Evolutionary conservation across 2,113 vertebrate species (phyloP), one percentile per base, ranked within the genome.

Genomic region (Girardinichthys multiradiatus): DNA sequence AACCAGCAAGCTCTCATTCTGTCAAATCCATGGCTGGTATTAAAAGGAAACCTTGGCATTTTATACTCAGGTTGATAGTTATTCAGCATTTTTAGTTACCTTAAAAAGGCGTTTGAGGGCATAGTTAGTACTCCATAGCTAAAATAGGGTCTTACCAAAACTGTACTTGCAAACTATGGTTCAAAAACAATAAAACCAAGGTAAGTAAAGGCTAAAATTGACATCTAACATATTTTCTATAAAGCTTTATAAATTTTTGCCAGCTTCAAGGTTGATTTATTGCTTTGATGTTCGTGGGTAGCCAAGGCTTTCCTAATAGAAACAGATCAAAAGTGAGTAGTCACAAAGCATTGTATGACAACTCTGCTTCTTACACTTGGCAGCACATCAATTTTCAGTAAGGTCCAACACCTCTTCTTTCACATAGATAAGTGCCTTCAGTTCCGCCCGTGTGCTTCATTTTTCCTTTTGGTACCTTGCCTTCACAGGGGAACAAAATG

Each of bases 41-140:
- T 54, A 24, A 58, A 60, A 60, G 62, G 79, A 74, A 68, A 57
- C 45, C 60, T 70, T 62, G 61, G 63, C 35, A 70, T 72, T 64
- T 59, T 63, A 21, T 24, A 70, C 51, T 70, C 30, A 26, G 58
- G 27, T 54, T 59, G 57, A 26, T 1, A 39, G 7, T 70, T 61
- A 61, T 72, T 60, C 45, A 51, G 19, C 13, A 68, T 79, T 54
- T 54, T 0, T 12, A 71, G 21, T 19, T 30, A 2, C 39, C 61
- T 67, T 48, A n/a, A 81, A n/a, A 81, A 59, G 24, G 12, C 0
- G 11, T 70, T 37, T 39, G n/a, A 68, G 42, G 30, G 28, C 54
- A 65, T 72, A 64, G 62, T 58, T 71, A 19, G 35, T 48, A 77
- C 79, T 81, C 74, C 67, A 80, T 59, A 19, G 31, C 19, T 66